Evolutionary conservation across 2,888 invertebrate genomes (phyloP), one percentile per base, ranked within the genome.

Genomic region (Nephrotoma appendiculata): DNA sequence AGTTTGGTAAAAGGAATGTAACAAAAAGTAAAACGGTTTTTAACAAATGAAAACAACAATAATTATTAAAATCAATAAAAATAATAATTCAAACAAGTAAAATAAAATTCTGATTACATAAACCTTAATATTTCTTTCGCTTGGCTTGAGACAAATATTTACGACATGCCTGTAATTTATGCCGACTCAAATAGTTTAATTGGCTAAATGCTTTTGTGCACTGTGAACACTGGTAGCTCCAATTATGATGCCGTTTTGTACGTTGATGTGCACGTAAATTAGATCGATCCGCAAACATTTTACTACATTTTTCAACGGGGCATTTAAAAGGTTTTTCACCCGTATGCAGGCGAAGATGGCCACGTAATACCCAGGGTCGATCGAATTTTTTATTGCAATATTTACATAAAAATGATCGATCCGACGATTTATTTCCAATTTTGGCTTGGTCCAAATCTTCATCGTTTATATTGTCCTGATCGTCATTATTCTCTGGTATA

Each of bases 261-360:
- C 95, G 93, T 90, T 95, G 95, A 92, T 95, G 95, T 0, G 95
- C 95, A 86, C 95, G 93, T 71, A 95, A 91, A 90, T 95, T 95
- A 0, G 95, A 95, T 94, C 95, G 92, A 89, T 95, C 95, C 86
- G 95, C 95, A 89, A 95, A 95, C 0, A 93, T 93, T 90, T 94
- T 93, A 12, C 93, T 93, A 88, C 95, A 95, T 3, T 92, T 92
- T 0, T 90, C 90, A 12, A 92, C 91, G 0, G 95, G 95, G 88
- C 95, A 95, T 5, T 93, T 93, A 88, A 95, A 95, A 0, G 95
- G 95, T 43, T 94, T 91, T 89, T 95, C 95, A 0, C 95, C 95
- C 0, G 95, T 95, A 89, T 95, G 95, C 5, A 94, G 92, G 0
- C 95, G 92, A 88, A 94, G 90, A 89, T 95, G 95, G 0, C 95